phyloP scores from a whole-genome alignment of 2,113 vertebrate species.

The Nyctibius bracteatus region DNA sequence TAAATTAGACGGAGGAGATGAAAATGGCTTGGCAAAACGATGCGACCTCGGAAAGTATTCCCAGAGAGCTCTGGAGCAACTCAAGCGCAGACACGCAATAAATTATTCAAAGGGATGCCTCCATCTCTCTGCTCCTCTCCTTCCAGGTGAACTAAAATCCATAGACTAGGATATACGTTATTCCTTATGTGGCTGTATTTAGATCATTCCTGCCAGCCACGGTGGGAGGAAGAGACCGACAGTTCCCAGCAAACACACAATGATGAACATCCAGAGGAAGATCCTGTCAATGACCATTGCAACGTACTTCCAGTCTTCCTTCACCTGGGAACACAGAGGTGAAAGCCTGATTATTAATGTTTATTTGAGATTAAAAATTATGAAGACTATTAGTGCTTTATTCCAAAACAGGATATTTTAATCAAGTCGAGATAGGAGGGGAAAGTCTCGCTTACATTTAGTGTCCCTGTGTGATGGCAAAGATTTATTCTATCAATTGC shows the following conservation, averaged over 20 bases:
- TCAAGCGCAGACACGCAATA: neutral
- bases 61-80: neutral
- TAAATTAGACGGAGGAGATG: slow-evolving; percentile 19
- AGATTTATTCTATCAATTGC: neutral
- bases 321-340: slow-evolving; percentile 79
- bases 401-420: neutral
- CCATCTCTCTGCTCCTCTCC: neutral
- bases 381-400: neutral
- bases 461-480: neutral
- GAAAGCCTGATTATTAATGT: fast-evolving
- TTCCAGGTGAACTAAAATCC: slow-evolving; percentile 12
- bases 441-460: fast-evolving
- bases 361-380: neutral
- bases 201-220: slow-evolving; percentile 97
- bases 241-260: slow-evolving; percentile 94
- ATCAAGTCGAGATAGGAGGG: neutral
- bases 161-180: neutral
- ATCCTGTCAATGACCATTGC: slow-evolving; percentile 99
- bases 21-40: neutral
- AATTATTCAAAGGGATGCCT: slow-evolving; percentile 9
- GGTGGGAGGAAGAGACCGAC: slow-evolving; percentile 95
- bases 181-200: slow-evolving; percentile 22
- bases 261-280: slow-evolving; percentile 97
- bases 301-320: slow-evolving; percentile 98
- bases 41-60: neutral